Base-by-base conservation (phyloP, 2,888 invertebrate species). In the Cyaniris semiargus region DNA sequence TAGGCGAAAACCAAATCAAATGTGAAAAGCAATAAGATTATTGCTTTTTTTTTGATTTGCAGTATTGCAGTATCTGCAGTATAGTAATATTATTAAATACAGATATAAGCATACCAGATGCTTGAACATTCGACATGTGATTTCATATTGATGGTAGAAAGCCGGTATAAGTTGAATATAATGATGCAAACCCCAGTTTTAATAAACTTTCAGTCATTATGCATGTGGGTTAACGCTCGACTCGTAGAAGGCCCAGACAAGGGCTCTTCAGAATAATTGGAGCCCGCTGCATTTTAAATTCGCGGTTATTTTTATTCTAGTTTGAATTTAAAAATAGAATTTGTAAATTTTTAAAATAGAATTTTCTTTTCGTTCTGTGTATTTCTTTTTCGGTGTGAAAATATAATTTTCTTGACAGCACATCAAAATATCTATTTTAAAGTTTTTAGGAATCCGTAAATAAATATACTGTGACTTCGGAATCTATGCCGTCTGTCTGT, bases 191-290 rank as follows among this genome's bases (percentile, higher is more conserved):
- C 27, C 27, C 66, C 66, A 27, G 66, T 31, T 66, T 66, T 66
- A 66, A 27, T 27, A 66, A 31, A 66, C 66, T 66, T 66, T 66
- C 66, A 66, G 66, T 66, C 66, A 66, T 66, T 66, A 66, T 48
- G 74, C 74, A 74, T 74, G 74, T 74, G 27, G 53, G 74, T 48
- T 74, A 53, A 72, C 44, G 38, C 4, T 66, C 66, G 66, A 21
- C 4, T 66, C 66, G 66, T 66, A 66, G 27, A 2, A 15, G 66
- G 27, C 53, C 53, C 66, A 66, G 66, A 31, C 31, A 18, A 66
- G 27, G 27, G 66, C 27, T 66, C 27, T 66, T 66, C 66, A 66
- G 31, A 66, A 66, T 66, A 66, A 66, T 66, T 66, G 66, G 66
- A 66, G 66, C 66, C 27, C 27, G 18, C 27, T 66, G 66, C 66